Conservation (phyloP, 2,113 vertebrate species). For the Maccullochella peelii region DNA sequence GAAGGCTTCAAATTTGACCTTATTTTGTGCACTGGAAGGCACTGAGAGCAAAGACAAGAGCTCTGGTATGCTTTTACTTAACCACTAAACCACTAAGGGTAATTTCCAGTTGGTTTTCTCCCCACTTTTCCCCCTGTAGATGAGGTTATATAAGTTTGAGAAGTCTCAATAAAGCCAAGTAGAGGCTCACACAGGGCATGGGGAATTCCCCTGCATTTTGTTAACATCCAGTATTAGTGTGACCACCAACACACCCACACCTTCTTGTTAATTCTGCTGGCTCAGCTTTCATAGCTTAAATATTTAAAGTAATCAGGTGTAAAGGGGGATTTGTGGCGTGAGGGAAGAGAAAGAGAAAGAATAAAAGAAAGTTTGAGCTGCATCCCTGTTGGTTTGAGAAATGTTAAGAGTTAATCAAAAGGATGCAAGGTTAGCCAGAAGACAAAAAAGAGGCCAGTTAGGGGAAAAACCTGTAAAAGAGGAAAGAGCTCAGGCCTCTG, state of each 20-base stretch:
- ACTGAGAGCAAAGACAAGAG: not conserved
- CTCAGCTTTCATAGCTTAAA: conserved; percentile 56
- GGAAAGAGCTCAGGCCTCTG: not conserved
- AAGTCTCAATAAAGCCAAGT: not conserved
- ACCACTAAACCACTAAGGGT: not conserved
- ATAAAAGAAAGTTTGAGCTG: not conserved
- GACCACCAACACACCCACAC: conserved; percentile 12
- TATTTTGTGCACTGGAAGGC: not conserved
- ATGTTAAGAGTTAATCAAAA: conserved; percentile 2
- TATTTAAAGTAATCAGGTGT: conserved; percentile 60
- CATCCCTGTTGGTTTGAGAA: not conserved
- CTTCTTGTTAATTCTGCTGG: not conserved
- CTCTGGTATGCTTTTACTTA: not conserved
- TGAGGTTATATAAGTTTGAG: not conserved
- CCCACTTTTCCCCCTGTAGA: conserved; percentile 1
- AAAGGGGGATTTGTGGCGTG: conserved; percentile 17
- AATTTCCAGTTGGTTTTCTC: conserved; percentile 15
- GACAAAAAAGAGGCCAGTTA: not conserved
- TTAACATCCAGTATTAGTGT: not conserved
- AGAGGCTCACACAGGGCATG: not conserved
- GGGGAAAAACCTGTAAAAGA: not conserved
- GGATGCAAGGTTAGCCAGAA: not conserved
- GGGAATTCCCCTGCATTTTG: conserved; percentile 30
- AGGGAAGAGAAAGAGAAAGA: not conserved
- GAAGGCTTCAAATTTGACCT: not conserved